Conservation (phyloP, 2,888 invertebrate species). For the Pyrgus malvae region DNA sequence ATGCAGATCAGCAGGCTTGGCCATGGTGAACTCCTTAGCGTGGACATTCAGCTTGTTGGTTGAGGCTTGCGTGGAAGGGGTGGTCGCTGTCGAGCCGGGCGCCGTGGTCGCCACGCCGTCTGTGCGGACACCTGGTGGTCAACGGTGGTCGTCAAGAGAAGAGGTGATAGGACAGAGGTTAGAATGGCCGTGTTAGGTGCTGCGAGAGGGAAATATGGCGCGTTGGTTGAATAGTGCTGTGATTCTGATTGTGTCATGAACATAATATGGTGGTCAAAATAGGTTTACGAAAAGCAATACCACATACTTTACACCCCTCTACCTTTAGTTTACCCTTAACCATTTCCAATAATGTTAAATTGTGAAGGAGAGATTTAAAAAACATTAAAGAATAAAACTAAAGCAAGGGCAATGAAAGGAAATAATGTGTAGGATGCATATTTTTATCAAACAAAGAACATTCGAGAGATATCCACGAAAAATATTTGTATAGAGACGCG, state of each 20-base stretch:
- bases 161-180: slow-evolving; percentile 65
- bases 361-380: no score
- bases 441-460: no score
- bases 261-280: not conserved
- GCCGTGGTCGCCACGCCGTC: slow-evolving; percentile 75
- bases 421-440: no score
- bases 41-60: slow-evolving; percentile 90
- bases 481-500: no score
- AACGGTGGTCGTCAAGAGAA: slow-evolving; percentile 75
- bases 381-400: no score
- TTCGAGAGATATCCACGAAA: no score
- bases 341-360: no score
- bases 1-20: slow-evolving; percentile 81
- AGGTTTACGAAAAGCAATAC: not conserved
- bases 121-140: slow-evolving; percentile 83
- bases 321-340: no score
- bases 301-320: not conserved
- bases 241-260: not conserved
- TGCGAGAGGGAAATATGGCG: slow-evolving; percentile 31
- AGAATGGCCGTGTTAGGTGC: slow-evolving; percentile 34
- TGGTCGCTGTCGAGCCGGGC: slow-evolving; percentile 51
- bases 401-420: no score
- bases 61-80: slow-evolving; percentile 48
- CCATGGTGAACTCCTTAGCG: slow-evolving; percentile 95
- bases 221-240: slow-evolving; percentile 2